Evolutionary conservation across 2,888 invertebrate species (phyloP).

Genomic region (Epirrita christyi): DNA sequence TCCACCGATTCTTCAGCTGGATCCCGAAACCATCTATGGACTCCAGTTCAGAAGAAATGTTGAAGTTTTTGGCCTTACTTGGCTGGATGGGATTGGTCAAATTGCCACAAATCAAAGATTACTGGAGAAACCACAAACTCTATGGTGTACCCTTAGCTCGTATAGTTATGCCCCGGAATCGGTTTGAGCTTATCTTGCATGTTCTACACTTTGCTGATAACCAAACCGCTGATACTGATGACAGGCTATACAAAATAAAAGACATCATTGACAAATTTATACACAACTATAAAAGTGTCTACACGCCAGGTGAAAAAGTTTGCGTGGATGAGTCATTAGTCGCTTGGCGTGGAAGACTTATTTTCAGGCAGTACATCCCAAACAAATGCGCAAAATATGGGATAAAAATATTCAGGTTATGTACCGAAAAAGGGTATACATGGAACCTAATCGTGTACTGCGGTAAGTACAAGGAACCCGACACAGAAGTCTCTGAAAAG

Average conservation of each 20-base stretch:
- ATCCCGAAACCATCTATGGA: too few relatives aligned
- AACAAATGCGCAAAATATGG: not conserved
- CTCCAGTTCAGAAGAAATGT: too few relatives aligned
- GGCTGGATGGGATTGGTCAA: not conserved
- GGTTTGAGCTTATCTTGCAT: not conserved
- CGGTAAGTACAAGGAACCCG: not conserved
- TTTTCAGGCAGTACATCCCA: not conserved
- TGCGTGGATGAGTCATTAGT: not conserved
- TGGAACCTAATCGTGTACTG: not conserved
- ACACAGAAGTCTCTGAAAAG: not conserved
- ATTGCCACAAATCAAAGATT: not conserved
- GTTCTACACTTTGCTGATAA: not conserved
- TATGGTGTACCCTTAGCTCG: not conserved
- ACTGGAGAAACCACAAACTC: not conserved
- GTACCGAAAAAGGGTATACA: not conserved
- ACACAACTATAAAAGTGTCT: too few relatives aligned
- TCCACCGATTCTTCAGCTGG: too few relatives aligned
- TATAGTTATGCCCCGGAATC: not conserved
- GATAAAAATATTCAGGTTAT: not conserved
- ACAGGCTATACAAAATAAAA: not conserved
- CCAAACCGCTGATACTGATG: not conserved
- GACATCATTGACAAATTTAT: too few relatives aligned
- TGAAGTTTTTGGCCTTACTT: not conserved
- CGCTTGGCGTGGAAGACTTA: not conserved
- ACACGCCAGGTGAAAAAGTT: not conserved